Base-by-base conservation (phyloP, 1,140 invertebrate species). In the Rhynchophorus ferrugineus region DNA sequence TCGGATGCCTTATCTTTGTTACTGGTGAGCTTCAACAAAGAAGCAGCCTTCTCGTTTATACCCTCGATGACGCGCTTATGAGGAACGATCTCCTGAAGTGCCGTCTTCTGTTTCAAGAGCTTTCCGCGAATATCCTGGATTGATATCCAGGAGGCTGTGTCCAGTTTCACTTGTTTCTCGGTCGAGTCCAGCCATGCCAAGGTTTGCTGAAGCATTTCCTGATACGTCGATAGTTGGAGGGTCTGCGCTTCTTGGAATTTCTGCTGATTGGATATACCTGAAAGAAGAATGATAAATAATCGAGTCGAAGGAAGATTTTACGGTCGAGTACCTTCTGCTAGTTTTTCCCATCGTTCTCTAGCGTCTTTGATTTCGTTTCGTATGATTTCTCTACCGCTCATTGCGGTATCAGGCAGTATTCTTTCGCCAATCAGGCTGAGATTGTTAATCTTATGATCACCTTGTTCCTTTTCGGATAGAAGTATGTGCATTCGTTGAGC, bases 11-110 rank as follows among this genome's bases (percentile, higher is more conserved):
- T 75, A 20, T 77, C 75, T 65, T 84, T 80, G 11, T 78, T 78
- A 34, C 76, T 79, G 44, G 73, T 77, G 35, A 77, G 72, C 69
- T 73, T 77, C 60, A 69, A 75, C 49, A 89, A 64, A 39, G 74
- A 78, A 60, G 86, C 82, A 0, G 89, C 89, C 72, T 93, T 95
- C 65, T 95, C 91, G 3, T 85, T 84, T 1, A 94, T 79, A 51
- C 84, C 83, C 71, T 95, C 93, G 38, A 97, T 83, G 18, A 92
- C 81, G 51, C 91, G 75, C 67, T 93, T 94, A 63, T 96, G 89
- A 0, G 88, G 86, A 16, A 83, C 71, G 11, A 94, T 91, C 72
- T 97, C 94, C 75, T 95, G 91, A 19, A 90, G 76, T 34, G 83
- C 74, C 1, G 84, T 83, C 79, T 93, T 93, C 60, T 87, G 82